Percentiles rank a stretch among this genome's conserved stretches.
Conservation (phyloP, 2,797 vertebrate species). For the Dallia pectoralis region DNA sequence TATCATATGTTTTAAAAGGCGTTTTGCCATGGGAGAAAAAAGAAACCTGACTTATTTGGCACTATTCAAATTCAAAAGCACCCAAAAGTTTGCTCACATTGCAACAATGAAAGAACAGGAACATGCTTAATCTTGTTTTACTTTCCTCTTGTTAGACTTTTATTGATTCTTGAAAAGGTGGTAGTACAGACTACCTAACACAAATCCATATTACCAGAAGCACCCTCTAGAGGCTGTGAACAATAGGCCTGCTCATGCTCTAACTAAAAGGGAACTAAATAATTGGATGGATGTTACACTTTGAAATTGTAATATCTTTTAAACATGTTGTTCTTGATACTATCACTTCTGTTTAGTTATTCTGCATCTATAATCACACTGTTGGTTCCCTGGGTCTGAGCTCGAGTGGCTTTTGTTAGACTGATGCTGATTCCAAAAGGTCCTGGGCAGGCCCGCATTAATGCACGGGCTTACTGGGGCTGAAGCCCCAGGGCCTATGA, state of each 20-base stretch:
- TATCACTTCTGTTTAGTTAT: too few species aligned
- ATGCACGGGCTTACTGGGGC: too few species aligned
- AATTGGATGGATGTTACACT: background rate
- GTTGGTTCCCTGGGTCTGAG: too few species aligned
- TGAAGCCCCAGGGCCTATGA: too few species aligned
- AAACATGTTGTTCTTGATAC: too few species aligned
- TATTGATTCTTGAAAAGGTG: conserved; percentile 16
- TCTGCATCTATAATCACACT: too few species aligned
- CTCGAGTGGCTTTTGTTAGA: too few species aligned
- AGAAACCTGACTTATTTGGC: conserved; percentile 12
- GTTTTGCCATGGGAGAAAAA: conserved; percentile 17
- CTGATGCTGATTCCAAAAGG: too few species aligned
- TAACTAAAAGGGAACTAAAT: background rate
- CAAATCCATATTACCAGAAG: background rate
- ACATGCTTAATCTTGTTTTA: conserved; percentile 15
- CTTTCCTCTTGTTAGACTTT: conserved; percentile 18
- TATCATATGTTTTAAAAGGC: conserved; percentile 18
- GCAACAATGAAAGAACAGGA: conserved; percentile 4
- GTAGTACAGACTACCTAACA: background rate
- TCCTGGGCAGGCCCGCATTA: too few species aligned
- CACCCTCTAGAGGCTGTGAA: background rate
- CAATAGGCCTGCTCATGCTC: background rate
- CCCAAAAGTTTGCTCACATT: background rate
- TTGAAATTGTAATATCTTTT: too few species aligned
- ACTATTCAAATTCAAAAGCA: conserved; percentile 23